phyloP scores from a whole-genome alignment of 2,113 vertebrate species.

The Catharus bicknelli region DNA sequence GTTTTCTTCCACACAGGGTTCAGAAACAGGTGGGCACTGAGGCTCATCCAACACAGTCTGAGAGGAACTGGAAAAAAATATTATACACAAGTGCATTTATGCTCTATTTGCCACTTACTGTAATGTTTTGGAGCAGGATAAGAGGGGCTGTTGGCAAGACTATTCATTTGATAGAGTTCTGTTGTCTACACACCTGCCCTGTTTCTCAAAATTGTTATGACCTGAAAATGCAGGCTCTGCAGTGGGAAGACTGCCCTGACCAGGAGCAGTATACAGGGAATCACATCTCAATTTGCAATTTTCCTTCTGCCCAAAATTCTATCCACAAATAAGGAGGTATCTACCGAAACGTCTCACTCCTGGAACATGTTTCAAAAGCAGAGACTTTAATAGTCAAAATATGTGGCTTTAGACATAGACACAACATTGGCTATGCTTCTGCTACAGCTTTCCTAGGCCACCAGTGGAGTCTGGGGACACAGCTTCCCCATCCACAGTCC shows the following conservation, averaged over 20 bases:
- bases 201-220: background rate
- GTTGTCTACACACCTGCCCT: background rate
- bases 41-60: background rate
- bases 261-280: background rate
- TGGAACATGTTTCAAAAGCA: background rate
- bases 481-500: background rate
- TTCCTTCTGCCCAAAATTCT: background rate
- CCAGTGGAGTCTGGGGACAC: background rate
- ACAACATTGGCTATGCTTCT: background rate
- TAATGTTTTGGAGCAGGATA: background rate
- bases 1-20: background rate
- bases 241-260: background rate
- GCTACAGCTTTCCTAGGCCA: background rate
- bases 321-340: background rate
- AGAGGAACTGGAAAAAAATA: constrained; percentile 3
- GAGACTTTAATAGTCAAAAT: constrained; percentile 25
- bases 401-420: background rate
- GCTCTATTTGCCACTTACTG: background rate
- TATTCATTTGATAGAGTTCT: background rate
- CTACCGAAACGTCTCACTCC: background rate
- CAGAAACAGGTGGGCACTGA: background rate
- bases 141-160: background rate
- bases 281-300: background rate
- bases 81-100: background rate
- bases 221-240: background rate